Evolutionary conservation across 2,888 invertebrate species (phyloP).

Genomic region (Dynastes hyllus): DNA sequence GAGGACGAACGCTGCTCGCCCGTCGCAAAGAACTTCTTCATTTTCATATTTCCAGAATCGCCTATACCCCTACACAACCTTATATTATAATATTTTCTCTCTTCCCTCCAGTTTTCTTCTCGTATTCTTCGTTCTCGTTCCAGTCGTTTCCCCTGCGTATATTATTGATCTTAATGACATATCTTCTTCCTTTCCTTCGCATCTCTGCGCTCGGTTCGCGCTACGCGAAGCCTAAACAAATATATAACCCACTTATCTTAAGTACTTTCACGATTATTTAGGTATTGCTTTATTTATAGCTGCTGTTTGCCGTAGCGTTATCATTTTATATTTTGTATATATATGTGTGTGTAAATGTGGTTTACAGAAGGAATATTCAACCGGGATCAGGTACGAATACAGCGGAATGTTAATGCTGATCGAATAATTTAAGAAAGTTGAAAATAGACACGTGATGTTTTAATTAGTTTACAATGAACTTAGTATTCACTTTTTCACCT

Average conservation of each 20-base stretch:
- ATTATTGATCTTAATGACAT: slow-evolving; percentile 71
- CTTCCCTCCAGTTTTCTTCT: slow-evolving; percentile 47
- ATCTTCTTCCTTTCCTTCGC: slow-evolving; percentile 61
- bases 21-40: slow-evolving; percentile 64
- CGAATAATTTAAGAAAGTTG: too few relatives aligned
- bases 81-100: slow-evolving; percentile 36
- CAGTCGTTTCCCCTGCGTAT: slow-evolving; percentile 67
- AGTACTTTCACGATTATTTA: slow-evolving; percentile 53
- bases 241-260: slow-evolving; percentile 62
- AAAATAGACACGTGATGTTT: too few relatives aligned
- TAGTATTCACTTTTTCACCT: too few relatives aligned
- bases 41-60: slow-evolving; percentile 67
- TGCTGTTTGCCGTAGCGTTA: slow-evolving; percentile 31
- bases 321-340: not conserved
- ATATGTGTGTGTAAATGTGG: slow-evolving; percentile 36
- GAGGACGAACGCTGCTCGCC: slow-evolving; percentile 21
- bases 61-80: slow-evolving; percentile 25
- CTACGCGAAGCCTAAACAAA: slow-evolving; percentile 61
- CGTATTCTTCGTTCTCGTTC: slow-evolving; percentile 59
- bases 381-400: not conserved
- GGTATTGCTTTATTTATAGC: slow-evolving; percentile 43
- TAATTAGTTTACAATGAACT: too few relatives aligned
- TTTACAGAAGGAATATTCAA: slow-evolving; percentile 25
- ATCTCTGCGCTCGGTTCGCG: slow-evolving; percentile 58
- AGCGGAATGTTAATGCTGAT: too few relatives aligned